Evolutionary conservation across 2,113 vertebrate genomes (phyloP).

Genomic region (Girardinichthys multiradiatus): DNA sequence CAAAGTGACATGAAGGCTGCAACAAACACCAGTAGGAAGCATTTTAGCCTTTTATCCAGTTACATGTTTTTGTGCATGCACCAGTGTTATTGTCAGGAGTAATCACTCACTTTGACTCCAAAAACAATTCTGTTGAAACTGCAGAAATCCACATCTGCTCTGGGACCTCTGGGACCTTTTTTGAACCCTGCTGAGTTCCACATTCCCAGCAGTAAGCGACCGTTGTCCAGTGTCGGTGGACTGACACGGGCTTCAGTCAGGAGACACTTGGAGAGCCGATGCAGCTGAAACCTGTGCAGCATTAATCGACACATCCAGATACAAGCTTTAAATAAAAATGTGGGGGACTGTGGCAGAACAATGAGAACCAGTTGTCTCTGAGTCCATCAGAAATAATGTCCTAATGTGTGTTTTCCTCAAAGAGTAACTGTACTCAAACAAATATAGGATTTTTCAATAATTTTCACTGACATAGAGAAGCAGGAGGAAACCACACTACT

Average conservation of each 20-base stretch:
- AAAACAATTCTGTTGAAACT: background rate
- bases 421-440: too few relatives aligned
- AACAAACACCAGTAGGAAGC: background rate
- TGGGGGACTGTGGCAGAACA: too few relatives aligned
- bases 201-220: background rate
- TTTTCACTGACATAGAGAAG: too few relatives aligned
- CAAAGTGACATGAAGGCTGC: background rate
- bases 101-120: background rate
- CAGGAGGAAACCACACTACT: too few relatives aligned
- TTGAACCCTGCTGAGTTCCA: background rate
- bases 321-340: too few relatives aligned
- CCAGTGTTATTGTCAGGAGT: background rate
- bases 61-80: background rate
- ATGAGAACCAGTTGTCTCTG: too few relatives aligned
- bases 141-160: background rate
- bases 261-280: background rate
- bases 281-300: too few relatives aligned
- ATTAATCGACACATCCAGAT: too few relatives aligned
- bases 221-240: background rate
- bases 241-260: background rate
- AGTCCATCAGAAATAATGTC: too few relatives aligned
- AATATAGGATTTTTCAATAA: too few relatives aligned
- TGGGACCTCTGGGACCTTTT: background rate
- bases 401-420: too few relatives aligned
- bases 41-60: background rate